phyloP scores from a whole-genome alignment of 2,113 vertebrate genomes.

The Phylloscopus trochilus region DNA sequence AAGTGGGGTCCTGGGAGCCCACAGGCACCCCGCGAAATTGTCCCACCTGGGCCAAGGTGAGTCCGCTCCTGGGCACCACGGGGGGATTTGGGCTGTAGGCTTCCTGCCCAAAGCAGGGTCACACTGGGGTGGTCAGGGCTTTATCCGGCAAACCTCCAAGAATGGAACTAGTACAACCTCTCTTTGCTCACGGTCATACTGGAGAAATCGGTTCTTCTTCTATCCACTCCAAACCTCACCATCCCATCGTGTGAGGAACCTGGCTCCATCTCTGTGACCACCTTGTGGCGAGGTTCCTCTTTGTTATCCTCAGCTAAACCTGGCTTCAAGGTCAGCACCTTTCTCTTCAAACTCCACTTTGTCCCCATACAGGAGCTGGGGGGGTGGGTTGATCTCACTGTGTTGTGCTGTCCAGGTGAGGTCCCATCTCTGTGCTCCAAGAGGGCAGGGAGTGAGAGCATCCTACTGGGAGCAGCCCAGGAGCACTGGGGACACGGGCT shows the following conservation, averaged over 20 bases:
- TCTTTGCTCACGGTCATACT: not conserved
- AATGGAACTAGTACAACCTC: not conserved
- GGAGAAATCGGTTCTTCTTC: not conserved
- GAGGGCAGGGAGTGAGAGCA: not conserved
- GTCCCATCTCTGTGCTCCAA: rapidly evolving
- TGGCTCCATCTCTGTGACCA: not conserved
- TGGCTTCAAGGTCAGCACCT: not conserved
- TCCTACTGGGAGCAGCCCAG: not conserved
- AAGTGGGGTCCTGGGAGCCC: not conserved
- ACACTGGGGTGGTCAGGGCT: not conserved
- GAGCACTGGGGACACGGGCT: not conserved
- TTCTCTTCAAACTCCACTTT: not conserved
- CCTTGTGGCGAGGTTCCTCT: not conserved
- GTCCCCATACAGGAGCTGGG: not conserved
- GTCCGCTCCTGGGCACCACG: not conserved
- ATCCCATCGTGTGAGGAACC: not conserved
- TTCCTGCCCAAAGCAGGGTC: not conserved
- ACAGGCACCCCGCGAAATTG: not conserved
- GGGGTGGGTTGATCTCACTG: not conserved
- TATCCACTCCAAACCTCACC: not conserved
- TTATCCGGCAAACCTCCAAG: not conserved
- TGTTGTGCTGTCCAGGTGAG: not conserved
- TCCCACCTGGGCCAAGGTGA: not conserved
- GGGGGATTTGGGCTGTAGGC: not conserved
- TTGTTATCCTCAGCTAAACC: not conserved